Evolutionary conservation across 1,140 invertebrate species (phyloP).

Genomic region (Cryptotermes secundus): DNA sequence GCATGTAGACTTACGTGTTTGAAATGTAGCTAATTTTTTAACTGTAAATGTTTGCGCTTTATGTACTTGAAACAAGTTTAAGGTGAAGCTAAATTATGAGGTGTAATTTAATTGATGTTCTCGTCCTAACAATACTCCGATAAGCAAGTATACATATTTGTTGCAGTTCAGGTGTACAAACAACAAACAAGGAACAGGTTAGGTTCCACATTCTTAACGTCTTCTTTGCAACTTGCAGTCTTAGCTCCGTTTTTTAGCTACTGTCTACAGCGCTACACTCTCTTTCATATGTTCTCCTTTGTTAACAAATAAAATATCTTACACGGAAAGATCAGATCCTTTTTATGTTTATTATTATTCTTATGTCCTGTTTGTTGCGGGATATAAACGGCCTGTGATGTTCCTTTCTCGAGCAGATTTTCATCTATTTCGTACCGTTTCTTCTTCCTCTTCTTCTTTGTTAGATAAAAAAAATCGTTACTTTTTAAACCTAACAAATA

Average conservation of each 20-base stretch:
- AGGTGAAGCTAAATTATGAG: neutral
- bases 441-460: slow-evolving; percentile 6
- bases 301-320: slow-evolving; percentile 10
- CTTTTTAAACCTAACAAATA: neutral
- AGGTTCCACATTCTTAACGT: neutral
- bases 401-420: neutral
- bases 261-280: neutral
- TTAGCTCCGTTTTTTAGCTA: neutral
- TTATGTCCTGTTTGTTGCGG: neutral
- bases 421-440: neutral
- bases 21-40: neutral
- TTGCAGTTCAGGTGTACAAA: neutral
- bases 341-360: neutral
- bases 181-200: slow-evolving; percentile 8
- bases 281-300: neutral
- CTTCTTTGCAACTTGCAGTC: neutral
- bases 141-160: neutral
- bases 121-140: neutral
- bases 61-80: neutral
- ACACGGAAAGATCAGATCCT: neutral
- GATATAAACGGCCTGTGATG: neutral
- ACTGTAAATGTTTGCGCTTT: too few relatives aligned
- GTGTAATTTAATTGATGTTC: neutral
- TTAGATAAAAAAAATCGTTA: slow-evolving; percentile 3
- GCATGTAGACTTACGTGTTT: too few relatives aligned